phyloP scores from a whole-genome alignment of 2,113 vertebrate genomes.

The Perca flavescens region DNA sequence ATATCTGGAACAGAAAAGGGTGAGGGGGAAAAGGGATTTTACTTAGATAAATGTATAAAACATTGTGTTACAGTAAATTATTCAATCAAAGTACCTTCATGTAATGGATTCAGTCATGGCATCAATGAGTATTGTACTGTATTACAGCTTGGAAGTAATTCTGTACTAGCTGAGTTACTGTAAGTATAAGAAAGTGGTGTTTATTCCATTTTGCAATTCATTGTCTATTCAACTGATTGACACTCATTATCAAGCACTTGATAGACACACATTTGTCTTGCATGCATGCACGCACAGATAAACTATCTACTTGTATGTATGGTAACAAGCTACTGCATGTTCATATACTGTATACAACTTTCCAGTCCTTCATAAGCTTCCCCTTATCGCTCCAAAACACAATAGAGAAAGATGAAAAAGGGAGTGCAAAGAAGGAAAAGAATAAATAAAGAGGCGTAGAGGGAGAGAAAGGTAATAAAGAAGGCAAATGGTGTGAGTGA shows the following conservation, averaged over 20 bases:
- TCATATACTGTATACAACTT: background rate
- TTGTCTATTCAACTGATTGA: background rate
- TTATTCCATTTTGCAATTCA: background rate
- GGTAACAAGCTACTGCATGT: background rate
- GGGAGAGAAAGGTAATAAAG: background rate
- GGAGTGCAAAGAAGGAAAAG: background rate
- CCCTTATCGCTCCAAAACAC: background rate
- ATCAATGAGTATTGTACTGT: background rate
- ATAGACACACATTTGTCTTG: background rate
- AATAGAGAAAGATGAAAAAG: background rate
- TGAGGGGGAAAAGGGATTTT: conserved; percentile 16
- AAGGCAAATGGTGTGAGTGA: background rate
- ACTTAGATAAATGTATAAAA: background rate
- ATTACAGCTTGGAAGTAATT: background rate
- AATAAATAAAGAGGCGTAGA: background rate
- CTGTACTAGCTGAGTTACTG: background rate
- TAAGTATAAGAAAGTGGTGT: too few species aligned
- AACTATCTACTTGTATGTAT: background rate
- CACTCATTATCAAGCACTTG: background rate
- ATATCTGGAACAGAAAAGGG: conserved; percentile 86
- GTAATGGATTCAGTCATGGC: background rate
- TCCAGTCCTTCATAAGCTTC: background rate
- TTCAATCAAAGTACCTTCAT: background rate
- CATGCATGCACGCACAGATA: background rate
- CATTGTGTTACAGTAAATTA: background rate